A percentile compares a stretch with the other conserved stretches of the same genome.
Conservation (phyloP, 2,797 vertebrate species). For the Clarias fuscus region DNA sequence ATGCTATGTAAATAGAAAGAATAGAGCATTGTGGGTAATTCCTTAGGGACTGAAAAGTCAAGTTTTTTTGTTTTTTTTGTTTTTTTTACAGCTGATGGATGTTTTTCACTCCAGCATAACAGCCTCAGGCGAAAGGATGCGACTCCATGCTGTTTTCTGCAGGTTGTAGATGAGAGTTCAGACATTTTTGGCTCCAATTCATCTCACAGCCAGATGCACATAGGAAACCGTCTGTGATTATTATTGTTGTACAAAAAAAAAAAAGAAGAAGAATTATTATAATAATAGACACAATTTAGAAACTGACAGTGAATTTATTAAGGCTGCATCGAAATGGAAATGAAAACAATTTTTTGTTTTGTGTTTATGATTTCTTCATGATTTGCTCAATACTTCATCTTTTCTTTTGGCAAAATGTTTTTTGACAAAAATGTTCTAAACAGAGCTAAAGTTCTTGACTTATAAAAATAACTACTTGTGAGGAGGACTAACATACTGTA, state of each 20-base stretch:
- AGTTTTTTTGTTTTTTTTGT: neutral
- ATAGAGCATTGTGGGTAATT: conserved; percentile 8
- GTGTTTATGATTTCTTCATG: neutral
- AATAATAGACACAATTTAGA: neutral
- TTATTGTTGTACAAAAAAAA: neutral
- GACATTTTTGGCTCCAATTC: neutral
- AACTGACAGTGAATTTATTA: neutral
- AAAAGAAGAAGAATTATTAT: neutral
- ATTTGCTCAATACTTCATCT: neutral
- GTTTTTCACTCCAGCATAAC: conserved; percentile 12
- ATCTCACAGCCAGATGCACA: neutral
- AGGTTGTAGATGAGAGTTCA: neutral
- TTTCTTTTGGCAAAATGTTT: neutral
- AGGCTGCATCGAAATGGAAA: neutral
- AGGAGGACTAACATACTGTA: neutral
- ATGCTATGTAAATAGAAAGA: neutral
- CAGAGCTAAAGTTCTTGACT: neutral
- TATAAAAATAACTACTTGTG: neutral
- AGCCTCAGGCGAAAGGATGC: neutral
- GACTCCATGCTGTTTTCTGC: conserved; percentile 13
- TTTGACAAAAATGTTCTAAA: neutral
- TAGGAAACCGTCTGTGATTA: neutral
- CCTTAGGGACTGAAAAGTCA: neutral
- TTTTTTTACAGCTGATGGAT: neutral
- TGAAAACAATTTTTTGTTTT: neutral